These are phyloP conservation scores for Prochilodus magdalenae DNA, from an alignment of 2,113 vertebrate genomes.

Conservation along the genomic window DNA sequence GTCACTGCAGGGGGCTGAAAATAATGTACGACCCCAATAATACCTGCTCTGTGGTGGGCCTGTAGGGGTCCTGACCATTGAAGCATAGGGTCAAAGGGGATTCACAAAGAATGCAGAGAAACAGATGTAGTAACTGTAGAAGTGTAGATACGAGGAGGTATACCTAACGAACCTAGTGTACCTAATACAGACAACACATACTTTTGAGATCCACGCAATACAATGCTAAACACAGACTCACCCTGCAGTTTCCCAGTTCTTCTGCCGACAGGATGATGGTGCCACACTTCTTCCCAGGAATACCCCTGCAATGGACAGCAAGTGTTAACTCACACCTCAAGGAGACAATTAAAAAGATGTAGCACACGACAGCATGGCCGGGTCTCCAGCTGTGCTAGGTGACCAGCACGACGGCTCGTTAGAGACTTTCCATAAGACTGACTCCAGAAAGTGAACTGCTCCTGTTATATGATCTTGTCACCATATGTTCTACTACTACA, in stretches of 20 bases:
- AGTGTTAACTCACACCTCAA: slow-evolving; percentile 26
- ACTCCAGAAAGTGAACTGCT: not conserved
- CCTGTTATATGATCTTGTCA: not conserved
- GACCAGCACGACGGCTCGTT: not conserved
- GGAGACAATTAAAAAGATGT: slow-evolving; percentile 36
- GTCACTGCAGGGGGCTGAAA: no score
- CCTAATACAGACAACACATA: not conserved
- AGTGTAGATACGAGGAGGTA: no score
- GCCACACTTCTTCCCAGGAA: slow-evolving; percentile 79
- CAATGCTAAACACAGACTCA: slow-evolving; percentile 62
- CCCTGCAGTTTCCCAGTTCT: slow-evolving; percentile 80
- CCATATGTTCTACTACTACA: not conserved
- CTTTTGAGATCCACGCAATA: not conserved
- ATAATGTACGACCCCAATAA: no score
- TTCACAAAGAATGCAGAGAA: no score
- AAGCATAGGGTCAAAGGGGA: no score
- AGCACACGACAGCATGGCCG: not conserved
- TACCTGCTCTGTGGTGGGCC: no score
- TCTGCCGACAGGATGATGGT: slow-evolving; percentile 75
- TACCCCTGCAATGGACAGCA: slow-evolving; percentile 69
- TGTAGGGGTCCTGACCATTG: no score
- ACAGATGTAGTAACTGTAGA: no score
- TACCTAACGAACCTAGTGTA: no score
- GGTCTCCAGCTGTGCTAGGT: not conserved
- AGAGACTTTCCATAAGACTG: not conserved